Evolutionary conservation across 2,113 vertebrate genomes (phyloP).

Genomic region (Peromyscus polionotus): DNA sequence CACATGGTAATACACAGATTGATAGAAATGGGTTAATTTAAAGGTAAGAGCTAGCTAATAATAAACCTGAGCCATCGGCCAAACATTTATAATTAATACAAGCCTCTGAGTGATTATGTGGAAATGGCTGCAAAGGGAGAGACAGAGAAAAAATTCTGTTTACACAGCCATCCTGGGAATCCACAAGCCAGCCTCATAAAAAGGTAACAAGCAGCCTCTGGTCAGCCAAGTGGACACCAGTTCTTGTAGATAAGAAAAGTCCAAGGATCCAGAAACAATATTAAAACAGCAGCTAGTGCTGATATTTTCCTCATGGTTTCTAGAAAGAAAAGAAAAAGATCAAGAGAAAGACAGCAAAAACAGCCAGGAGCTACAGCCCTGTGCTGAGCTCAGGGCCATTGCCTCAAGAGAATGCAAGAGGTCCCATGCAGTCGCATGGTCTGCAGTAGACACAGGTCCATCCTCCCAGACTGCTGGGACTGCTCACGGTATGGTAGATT

Average conservation of each 20-base stretch:
- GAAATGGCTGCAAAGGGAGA: too few species aligned
- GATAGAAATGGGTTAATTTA: too few species aligned
- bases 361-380: not conserved
- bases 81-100: too few species aligned
- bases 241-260: not conserved
- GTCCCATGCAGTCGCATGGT: rapidly evolving
- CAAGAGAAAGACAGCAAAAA: not conserved
- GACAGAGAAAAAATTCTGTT: too few species aligned
- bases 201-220: not conserved
- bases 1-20: too few species aligned
- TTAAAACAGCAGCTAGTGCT: not conserved
- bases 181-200: too few species aligned
- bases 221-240: not conserved
- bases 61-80: too few species aligned
- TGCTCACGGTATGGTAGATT: rapidly evolving
- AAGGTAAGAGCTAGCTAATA: too few species aligned
- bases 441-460: not conserved
- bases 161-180: not conserved
- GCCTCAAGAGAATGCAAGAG: rapidly evolving
- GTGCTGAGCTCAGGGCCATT: not conserved
- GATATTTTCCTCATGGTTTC: not conserved
- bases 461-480: not conserved
- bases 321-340: not conserved
- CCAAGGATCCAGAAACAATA: not conserved
- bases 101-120: too few species aligned